Evolutionary conservation across 2,113 vertebrate genomes (phyloP), one percentile per base, ranked within the genome.

Genomic region (Pteruthius melanotis): DNA sequence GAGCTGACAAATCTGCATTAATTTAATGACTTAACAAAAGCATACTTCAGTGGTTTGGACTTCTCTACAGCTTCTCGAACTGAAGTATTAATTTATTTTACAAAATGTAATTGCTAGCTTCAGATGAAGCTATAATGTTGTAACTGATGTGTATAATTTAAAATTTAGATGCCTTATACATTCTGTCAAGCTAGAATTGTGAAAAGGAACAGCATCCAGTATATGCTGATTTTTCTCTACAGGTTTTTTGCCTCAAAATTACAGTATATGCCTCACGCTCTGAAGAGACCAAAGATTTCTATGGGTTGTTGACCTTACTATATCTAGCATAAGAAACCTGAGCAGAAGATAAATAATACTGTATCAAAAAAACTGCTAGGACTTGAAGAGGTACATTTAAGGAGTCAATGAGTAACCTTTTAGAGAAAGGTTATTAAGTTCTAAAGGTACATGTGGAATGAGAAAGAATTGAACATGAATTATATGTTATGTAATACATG

Each of bases 51-150:
- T 52, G 57, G 40, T 89, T 82, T 56, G 79, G 76, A 66, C 93
- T 85, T 71, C 56, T 80, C 49, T 49, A 19, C 4, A 3, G 22
- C 57, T 85, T 82, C 59, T 56, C 63, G 39, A 70, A 86, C n/a
- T 49, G 56, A 69, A 64, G 18, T 71, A 72, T 76, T 94, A 76
- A 94, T 90, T 93, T 93, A 60, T 88, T 91, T 93, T 76, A 79
- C 53, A 49, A 50, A 68, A 60, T 1, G 4, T 79, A 93, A 76
- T 78, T 76, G 40, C 49, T 65, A 60, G 49, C 57, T 90, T 87
- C 74, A 56, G 53, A 76, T 78, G 53, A 78, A 76, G 35, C 60
- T 79, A 13, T 64, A 69, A 79, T 21, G 49, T 54, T 93, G 42
- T 20, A 49, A 76, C 30, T 82, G 24, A 9, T 57, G 53, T 40